Base-by-base conservation (phyloP, 1,140 invertebrate species). In the Zaprionus gabonicus region DNA sequence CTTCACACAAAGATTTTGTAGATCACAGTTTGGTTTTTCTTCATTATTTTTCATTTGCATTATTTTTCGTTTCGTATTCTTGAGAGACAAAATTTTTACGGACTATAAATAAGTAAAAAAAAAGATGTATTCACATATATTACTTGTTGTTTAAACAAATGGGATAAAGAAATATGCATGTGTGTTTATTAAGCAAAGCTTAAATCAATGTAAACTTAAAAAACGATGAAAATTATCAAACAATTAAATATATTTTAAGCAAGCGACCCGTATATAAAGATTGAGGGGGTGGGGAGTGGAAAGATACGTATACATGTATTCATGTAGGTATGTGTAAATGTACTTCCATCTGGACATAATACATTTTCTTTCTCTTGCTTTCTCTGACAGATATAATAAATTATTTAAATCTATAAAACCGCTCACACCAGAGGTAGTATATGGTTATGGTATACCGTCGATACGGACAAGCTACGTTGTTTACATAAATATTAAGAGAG, bases 11-110 rank as follows among this genome's bases (percentile, higher is more conserved):
- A 82, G 74, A 91, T 80, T 71, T 82, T 71, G 53, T 63, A 91
- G 85, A 92, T 92, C 91, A 92, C 91, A 91, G 91, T 91, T 92
- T 90, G 88, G 84, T 88, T 84, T 80, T 34, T 38, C 13, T 56
- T 56, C 27, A 27, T 58, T 17, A 27, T 56, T 65, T 65, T 66
- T 90, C 80, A 84, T 88, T 88, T 90, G 85, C 85, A 90, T 90
- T 90, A 90, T 91, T 90, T 90, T 91, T 90, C 84, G 78, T 76
- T 83, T 55, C 38, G 34, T 59, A 38, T 59, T 41, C 62, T 44
- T 64, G 49, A 81, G 71, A 82, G 65, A 66, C 68, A 77, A 80
- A 76, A 12, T 51, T 23, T 57, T 55, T 65, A 71, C 68, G 59
- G 28, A 69, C 20, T 56, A 31, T 25, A 63, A 20, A 63, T 23